These are phyloP conservation scores for Perodicticus potto DNA, from an alignment of 2,797 vertebrate species.

Conservation along the genomic window DNA sequence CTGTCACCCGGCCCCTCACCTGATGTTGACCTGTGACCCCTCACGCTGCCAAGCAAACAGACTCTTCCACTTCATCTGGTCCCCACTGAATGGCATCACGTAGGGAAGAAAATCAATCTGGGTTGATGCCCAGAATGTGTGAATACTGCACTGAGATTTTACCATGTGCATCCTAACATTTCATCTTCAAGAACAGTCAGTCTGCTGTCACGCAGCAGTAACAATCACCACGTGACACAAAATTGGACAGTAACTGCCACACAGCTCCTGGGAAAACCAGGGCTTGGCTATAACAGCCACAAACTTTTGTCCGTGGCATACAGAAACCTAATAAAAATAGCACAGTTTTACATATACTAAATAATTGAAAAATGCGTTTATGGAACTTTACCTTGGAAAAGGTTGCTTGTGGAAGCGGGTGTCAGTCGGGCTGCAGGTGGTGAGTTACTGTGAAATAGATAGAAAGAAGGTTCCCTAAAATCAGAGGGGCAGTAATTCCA, in stretches of 20 bases:
- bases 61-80: background rate
- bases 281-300: background rate
- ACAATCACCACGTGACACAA: background rate
- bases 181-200: constrained; percentile 16
- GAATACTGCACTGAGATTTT: background rate
- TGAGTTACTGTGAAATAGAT: background rate
- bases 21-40: background rate
- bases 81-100: background rate
- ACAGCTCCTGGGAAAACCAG: background rate
- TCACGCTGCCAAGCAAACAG: background rate
- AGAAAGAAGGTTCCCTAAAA: background rate
- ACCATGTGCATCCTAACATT: background rate
- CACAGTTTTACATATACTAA: background rate
- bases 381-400: constrained; percentile 12
- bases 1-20: background rate
- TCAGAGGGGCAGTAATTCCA: background rate
- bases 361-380: background rate
- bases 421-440: background rate
- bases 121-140: background rate
- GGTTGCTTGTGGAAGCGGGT: background rate
- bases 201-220: background rate
- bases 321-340: background rate
- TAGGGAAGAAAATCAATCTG: background rate
- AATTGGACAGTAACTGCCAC: background rate
- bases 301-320: background rate